Evolutionary conservation across 2,113 vertebrate genomes (phyloP).

Genomic region (Thunnus thynnus): DNA sequence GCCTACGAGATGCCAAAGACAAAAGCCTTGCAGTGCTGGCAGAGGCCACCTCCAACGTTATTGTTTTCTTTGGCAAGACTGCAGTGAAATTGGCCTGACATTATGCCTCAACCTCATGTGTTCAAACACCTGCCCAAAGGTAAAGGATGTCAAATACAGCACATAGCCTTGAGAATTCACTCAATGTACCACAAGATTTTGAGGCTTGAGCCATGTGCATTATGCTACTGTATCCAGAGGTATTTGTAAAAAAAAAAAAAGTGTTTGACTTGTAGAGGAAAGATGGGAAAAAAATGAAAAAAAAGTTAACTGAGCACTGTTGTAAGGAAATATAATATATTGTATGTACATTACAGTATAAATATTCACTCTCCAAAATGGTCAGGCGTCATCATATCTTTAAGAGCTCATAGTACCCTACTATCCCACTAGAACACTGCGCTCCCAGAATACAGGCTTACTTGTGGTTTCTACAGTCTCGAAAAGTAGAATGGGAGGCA

Average conservation of each 20-base stretch:
- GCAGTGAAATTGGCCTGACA: constrained; percentile 57
- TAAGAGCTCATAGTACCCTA: too few relatives aligned
- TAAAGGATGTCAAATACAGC: constrained; percentile 51
- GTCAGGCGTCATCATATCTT: too few relatives aligned
- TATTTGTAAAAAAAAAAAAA: background rate
- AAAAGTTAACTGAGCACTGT: background rate
- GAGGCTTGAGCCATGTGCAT: background rate
- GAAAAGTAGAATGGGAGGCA: too few relatives aligned
- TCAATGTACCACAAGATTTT: background rate
- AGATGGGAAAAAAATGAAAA: background rate
- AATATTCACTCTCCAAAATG: too few relatives aligned
- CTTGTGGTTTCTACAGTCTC: too few relatives aligned
- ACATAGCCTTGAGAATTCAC: constrained; percentile 30
- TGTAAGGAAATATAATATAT: too few relatives aligned
- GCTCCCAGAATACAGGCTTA: too few relatives aligned
- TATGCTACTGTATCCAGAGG: constrained; percentile 9
- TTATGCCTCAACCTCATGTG: constrained; percentile 41
- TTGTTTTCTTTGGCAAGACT: constrained; percentile 66
- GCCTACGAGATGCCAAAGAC: constrained; percentile 67
- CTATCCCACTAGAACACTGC: too few relatives aligned
- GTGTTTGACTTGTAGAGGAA: background rate
- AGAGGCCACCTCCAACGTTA: constrained; percentile 56
- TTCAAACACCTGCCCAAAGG: constrained; percentile 57
- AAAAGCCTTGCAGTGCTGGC: constrained; percentile 68
- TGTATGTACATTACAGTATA: too few relatives aligned